phyloP scores from a whole-genome alignment of 2,113 vertebrate genomes.

The Psittacula cyanocephala region DNA sequence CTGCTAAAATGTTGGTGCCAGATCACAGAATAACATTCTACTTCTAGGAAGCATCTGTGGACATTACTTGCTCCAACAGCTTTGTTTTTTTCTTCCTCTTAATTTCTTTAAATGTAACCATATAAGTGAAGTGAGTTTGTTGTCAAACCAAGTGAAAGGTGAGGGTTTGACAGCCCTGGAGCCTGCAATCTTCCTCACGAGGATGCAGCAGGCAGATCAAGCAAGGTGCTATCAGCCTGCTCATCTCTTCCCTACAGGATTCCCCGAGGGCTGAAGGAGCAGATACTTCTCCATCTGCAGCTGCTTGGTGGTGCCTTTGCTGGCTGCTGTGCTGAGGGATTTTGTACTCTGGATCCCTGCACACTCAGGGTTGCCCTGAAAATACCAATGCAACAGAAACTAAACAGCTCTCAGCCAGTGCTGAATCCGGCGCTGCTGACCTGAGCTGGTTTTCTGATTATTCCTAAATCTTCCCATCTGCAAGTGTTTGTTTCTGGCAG shows the following conservation, averaged over 20 bases:
- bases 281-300: constrained; percentile 43
- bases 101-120: constrained; percentile 55
- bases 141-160: constrained; percentile 63
- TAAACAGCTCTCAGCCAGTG: background rate
- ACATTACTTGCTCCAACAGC: constrained; percentile 45
- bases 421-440: background rate
- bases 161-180: constrained; percentile 44
- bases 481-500: background rate
- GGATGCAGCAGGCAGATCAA: constrained; percentile 35
- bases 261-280: background rate
- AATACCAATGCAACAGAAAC: background rate
- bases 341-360: background rate
- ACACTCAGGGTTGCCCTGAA: background rate
- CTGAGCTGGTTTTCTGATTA: background rate
- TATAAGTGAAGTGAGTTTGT: constrained; percentile 54
- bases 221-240: background rate
- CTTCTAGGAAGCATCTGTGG: constrained; percentile 65
- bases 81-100: constrained; percentile 43
- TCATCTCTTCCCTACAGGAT: constrained; percentile 31
- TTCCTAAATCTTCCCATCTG: background rate
- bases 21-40: constrained; percentile 39
- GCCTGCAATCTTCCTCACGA: background rate
- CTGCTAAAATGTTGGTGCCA: constrained; percentile 59
- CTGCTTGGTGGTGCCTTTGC: constrained; percentile 1
- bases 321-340: background rate